Base-by-base conservation (phyloP, 2,888 invertebrate genomes). In the Trachelus tabidus region DNA sequence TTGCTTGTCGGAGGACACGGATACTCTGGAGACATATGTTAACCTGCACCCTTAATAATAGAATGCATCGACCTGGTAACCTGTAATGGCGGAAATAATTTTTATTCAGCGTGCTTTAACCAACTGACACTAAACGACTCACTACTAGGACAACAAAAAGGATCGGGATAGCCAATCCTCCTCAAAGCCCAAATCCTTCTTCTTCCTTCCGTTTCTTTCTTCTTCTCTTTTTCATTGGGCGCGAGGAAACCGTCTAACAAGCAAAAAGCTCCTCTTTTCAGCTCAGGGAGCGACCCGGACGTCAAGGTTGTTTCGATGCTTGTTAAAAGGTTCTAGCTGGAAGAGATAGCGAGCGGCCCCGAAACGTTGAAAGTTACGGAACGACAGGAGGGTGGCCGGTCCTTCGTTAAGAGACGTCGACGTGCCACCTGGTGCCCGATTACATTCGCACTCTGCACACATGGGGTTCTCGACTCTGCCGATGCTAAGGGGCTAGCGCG, bases 361-460 rank as follows among this genome's bases (percentile, higher is more conserved):
- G 69, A 68, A 76, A 79, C 80, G 81, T 79, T 34, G 80, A 77
- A 76, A 76, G 75, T 11, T 35, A 77, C 76, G 68, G 79, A 83
- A 75, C 83, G 82, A 83, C 82, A 40, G 82, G 81, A 40, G 82
- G 81, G 73, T 81, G 84, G 83, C 79, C 86, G 84, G 85, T 86
- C 86, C 89, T 90, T 90, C 90, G 90, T 90, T 90, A 90, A 86
- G 86, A 86, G 86, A 89, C 85, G 88, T 88, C 88, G 87, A 82
- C 84, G 84, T 85, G 89, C 87, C 90, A 90, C 90, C 90, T 90
- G 90, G 88, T 89, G 88, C 90, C 85, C 88, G 89, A 90, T 90
- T 90, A 89, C 88, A 86, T 83, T 83, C 81, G 85, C 84, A 83
- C 81, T 81, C 80, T 79, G 86, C 85, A 86, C 89, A 87, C 87